Conservation (phyloP, 2,797 vertebrate genomes). For the Tenualosa thibaudeaui region DNA sequence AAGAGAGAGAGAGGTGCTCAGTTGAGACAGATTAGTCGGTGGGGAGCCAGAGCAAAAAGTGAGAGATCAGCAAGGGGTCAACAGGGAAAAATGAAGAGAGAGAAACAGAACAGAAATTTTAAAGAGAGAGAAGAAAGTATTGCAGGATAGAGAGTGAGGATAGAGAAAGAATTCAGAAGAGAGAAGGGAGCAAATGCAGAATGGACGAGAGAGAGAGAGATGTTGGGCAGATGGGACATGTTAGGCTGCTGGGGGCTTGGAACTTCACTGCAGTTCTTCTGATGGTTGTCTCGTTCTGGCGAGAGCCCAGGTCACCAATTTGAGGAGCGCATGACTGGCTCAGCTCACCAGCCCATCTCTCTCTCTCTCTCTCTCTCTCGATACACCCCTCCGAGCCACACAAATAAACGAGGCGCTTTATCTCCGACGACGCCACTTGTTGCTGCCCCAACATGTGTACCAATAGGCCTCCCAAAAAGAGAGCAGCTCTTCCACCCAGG, state of each 20-base stretch:
- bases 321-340: conserved; percentile 37
- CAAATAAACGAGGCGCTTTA: neutral
- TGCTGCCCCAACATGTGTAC: neutral
- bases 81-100: conserved; percentile 5
- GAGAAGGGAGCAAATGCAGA: neutral
- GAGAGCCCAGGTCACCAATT: conserved; percentile 42
- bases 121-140: conserved; percentile 25
- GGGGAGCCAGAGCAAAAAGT: conserved; percentile 34
- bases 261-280: conserved; percentile 35
- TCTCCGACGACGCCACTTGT: neutral
- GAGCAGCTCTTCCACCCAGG: conserved; percentile 19
- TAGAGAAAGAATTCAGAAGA: neutral
- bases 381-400: neutral
- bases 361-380: neutral
- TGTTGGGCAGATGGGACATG: conserved; percentile 33
- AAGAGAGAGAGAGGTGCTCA: neutral
- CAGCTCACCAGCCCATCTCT: neutral
- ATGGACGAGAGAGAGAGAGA: neutral
- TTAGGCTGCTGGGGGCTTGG: conserved; percentile 42
- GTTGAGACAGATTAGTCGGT: conserved; percentile 40
- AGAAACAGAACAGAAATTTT: conserved; percentile 45
- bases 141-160: neutral
- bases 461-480: neutral
- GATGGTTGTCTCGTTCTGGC: conserved; percentile 36
- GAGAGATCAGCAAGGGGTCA: conserved; percentile 17